Evolutionary conservation across 2,113 vertebrate genomes (phyloP), one percentile per base, ranked within the genome.

Genomic region (Irena cyanogastra): DNA sequence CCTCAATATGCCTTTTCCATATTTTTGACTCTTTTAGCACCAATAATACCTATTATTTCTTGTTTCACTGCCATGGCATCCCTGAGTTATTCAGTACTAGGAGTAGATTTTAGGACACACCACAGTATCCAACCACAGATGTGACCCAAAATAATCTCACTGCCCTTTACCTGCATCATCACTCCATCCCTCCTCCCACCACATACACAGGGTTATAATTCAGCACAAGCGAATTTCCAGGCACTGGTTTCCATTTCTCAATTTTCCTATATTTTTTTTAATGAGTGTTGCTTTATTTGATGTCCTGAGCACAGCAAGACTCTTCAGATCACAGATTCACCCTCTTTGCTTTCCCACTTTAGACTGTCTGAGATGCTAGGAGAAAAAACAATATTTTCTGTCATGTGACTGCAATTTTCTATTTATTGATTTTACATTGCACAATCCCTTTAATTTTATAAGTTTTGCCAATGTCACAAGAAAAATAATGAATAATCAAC

Each of bases 71-170:
- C 31, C 45, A 28, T 6, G 3, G 26, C 56, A 37, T 24, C 65
- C 35, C 47, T 54, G 44, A 84, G 23, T 1, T 75, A 5, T 52
- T 79, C 52, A 76, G 17, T 76, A n/a, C 24, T 8, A 11, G 10
- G 7, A 13, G 17, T 28, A 75, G 35, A 75, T 44, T n/a, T 9
- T 30, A 47, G 53, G 17, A 54, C 23, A 61, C 7, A 57, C 39
- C 6, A 0, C 47, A 16, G 8, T n/a, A 35, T 52, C 57, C 77
- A 78, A 59, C 66, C 0, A 0, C 21, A 78, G 35, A 52, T 15
- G 0, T 53, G 52, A 78, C 13, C 16, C 56, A 52, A 63, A 95
- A n/a, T 7, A 64, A 49, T 39, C 39, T 63, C 64, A 75, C 3
- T 2, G 3, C 10, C 27, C 50, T 44, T 72, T 61, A 44, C 11